A percentile compares a stretch with the other conserved stretches of the same genome.
Conservation (phyloP, 2,797 vertebrate species). For the Sebastes minor region DNA sequence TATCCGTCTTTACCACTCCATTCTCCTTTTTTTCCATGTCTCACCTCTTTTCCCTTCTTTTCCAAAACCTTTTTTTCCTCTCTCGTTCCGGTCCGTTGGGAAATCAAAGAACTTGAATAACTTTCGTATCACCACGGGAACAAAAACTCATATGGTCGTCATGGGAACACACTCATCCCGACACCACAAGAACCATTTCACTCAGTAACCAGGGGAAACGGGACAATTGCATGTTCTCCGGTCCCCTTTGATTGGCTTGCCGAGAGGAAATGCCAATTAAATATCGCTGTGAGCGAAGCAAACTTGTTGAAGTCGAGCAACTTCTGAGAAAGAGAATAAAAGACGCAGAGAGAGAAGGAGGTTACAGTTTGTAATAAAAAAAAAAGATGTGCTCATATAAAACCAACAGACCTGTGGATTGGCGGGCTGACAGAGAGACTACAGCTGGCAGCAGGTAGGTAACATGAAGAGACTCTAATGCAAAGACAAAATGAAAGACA, state of each 20-base stretch:
- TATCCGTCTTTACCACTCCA: slow-evolving; percentile 16
- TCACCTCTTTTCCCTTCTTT: background rate
- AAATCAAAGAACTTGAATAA: slow-evolving; percentile 69
- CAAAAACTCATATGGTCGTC: slow-evolving; percentile 43
- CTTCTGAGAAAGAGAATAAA: slow-evolving; percentile 14
- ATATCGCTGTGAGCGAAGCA: slow-evolving; percentile 23
- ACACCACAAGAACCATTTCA: slow-evolving; percentile 29
- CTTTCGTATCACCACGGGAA: slow-evolving; percentile 54
- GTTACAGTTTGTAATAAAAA: background rate
- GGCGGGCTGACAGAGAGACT: background rate
- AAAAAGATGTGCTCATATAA: background rate
- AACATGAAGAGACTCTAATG: background rate
- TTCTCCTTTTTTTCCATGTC: background rate
- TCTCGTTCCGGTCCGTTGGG: slow-evolving; percentile 29
- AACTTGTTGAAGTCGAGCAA: slow-evolving; percentile 16
- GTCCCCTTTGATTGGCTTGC: slow-evolving; percentile 36
- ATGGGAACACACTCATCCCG: slow-evolving; percentile 48
- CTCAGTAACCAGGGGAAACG: slow-evolving; percentile 29
- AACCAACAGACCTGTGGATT: slow-evolving; percentile 9
- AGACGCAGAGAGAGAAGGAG: background rate
- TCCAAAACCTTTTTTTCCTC: background rate
- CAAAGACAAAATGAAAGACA: background rate
- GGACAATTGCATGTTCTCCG: slow-evolving; percentile 16
- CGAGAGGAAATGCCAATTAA: slow-evolving; percentile 48
- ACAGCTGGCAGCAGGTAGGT: background rate